Base-by-base conservation (phyloP, 1,140 invertebrate species). In the Lordiphosa collinella region DNA sequence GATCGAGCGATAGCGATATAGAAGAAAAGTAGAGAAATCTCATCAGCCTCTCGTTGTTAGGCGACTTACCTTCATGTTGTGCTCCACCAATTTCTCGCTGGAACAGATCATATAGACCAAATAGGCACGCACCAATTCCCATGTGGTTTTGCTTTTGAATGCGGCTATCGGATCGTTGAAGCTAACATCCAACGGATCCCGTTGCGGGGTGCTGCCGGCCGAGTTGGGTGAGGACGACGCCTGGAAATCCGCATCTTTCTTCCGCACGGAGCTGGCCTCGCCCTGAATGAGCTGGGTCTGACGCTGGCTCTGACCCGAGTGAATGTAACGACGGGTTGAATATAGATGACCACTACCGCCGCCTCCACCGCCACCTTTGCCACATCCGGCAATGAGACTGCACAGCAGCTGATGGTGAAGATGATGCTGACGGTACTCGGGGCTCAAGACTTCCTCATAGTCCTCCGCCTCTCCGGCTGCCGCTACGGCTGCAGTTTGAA, bases 101-200 rank as follows among this genome's bases (percentile, higher is more conserved):
- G 95, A 95, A 90, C 98, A 99, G 86, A 99, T 91, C 87, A 95
- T 94, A 89, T 99, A 97, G 37, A 99, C 98, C 71, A 98, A 73
- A 79, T 97, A 95, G 13, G 97, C 98, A 56, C 98, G 91, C 6
- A 99, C 72, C 38, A 99, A 92, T 90, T 99, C 98, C 90, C 91
- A 94, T 53, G 95, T 99, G 50, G 95, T 97, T 92, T 99, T 99
- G 90, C 97, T 98, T 90, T 97, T 97, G 89, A 96, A 95, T 25
- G 95, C 92, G 38, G 94, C 94, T 58, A 93, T 91, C 7, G 94
- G 92, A 90, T 95, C 93, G 88, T 94, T 93, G 90, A 96, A 99
- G 62, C 92, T 93, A 50, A 98, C 92, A 90, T 99, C 98, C 37
- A 98, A 90, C 1, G 94, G 93, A 90, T 97, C 95, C 48, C 92